phyloP scores from a whole-genome alignment of 2,797 vertebrate genomes.

The Pangasius sanitwongsei region DNA sequence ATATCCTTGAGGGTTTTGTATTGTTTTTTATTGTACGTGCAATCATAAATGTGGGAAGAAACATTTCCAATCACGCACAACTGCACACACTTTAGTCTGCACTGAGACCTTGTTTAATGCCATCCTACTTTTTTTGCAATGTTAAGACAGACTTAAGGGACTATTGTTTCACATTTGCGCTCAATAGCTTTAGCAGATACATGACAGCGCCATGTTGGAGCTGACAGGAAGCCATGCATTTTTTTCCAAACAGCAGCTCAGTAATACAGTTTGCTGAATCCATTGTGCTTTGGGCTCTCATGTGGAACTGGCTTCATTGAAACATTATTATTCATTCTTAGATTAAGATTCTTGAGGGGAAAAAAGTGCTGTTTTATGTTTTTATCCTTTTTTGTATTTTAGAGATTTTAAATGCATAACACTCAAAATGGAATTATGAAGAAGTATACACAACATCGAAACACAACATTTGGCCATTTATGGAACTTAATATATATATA shows the following conservation, averaged over 20 bases:
- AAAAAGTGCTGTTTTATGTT: not conserved
- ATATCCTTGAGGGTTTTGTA: not conserved
- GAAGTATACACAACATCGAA: not conserved
- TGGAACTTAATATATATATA: not conserved
- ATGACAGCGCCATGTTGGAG: constrained; percentile 1
- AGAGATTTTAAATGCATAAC: not conserved
- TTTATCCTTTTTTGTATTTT: not conserved
- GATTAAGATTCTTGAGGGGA: not conserved
- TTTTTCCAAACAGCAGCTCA: constrained; percentile 7
- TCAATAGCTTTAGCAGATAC: constrained; percentile 16
- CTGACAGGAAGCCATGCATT: constrained; percentile 1
- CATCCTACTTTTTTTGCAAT: not conserved
- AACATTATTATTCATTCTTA: not conserved
- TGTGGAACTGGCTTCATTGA: not conserved
- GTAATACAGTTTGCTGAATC: constrained; percentile 13
- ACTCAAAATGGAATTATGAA: not conserved
- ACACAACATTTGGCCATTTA: not conserved
- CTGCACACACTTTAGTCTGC: constrained; percentile 15
- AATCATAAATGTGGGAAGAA: not conserved
- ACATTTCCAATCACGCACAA: not conserved
- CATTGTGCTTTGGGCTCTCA: not conserved
- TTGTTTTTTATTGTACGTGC: not conserved
- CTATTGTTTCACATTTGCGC: not conserved
- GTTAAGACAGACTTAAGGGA: constrained; percentile 23
- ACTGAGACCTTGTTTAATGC: constrained; percentile 17